Conservation (phyloP, 2,888 invertebrate genomes). For the Antheraea yamamai region DNA sequence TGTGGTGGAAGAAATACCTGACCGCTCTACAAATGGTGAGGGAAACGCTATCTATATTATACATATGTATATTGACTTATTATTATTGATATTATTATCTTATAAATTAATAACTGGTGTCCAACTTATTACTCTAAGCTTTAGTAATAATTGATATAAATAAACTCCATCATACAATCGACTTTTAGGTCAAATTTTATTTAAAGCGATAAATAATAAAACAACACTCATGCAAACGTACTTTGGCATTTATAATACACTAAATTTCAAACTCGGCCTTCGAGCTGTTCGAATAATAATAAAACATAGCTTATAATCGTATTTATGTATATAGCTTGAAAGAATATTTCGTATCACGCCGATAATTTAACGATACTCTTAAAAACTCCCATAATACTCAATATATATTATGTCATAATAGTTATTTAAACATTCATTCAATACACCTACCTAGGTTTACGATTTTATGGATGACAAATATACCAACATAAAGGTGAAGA, state of each 20-base stretch:
- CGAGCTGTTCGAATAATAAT: no score
- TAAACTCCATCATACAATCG: neutral
- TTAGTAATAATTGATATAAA: no score
- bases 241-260: no score
- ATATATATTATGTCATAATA: neutral
- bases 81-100: neutral
- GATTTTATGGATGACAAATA: neutral
- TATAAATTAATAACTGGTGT: no score
- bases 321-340: neutral
- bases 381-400: neutral
- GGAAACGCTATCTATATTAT: neutral
- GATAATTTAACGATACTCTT: neutral
- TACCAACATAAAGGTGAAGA: neutral
- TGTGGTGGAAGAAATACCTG: slow-evolving; percentile 98
- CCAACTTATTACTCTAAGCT: no score
- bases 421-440: neutral
- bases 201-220: no score
- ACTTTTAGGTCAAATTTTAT: neutral
- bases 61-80: neutral
- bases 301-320: no score
- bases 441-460: neutral
- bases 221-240: no score
- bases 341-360: neutral
- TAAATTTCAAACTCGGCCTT: no score
- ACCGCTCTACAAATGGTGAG: slow-evolving; percentile 93